Evolutionary conservation across 2,888 invertebrate species (phyloP), one percentile per base, ranked within the genome.

Genomic region (Drosophila robusta): DNA sequence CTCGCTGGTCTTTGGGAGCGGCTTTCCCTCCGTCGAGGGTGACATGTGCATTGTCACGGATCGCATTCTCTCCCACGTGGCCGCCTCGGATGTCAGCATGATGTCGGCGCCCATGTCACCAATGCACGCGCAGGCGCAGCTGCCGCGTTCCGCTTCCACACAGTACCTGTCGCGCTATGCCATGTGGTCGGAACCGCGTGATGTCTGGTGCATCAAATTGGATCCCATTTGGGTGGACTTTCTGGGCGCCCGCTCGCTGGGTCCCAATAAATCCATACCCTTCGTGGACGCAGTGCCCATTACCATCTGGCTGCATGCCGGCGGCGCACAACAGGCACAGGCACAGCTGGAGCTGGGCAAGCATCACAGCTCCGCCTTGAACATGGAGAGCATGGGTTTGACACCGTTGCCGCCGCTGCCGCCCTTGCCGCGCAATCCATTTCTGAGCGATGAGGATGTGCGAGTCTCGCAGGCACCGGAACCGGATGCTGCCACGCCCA

Each of bases 141-240:
- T 90, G 58, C 84, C 89, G 8, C 85, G 87, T 79, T 91, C 90
- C 29, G 82, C 87, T 11, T 91, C 91, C 42, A 80, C 88, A 45
- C 90, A 91, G 79, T 91, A 90, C 72, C 82, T 92, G 26, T 90
- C 92, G 61, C 90, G 92, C 1, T 94, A 94, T 84, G 85, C 94
- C 58, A 90, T 97, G 56, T 97, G 97, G 97, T 95, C 95, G 0
- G 97, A 97, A 91, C 95, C 95, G n/a, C 94, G 97, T 76, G 95
- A 96, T 81, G 95, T 98, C 11, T 98, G 98, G 96, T 97, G 96
- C 91, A 94, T 97, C 12, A 94, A 95, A 80, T 93, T 97, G 42
- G 98, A 98, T 90, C 98, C 98, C 0, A 94, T 98, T 47, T 98
- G 98, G 98, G 95, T 96, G 11, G 98, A 98, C 92, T 98, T 98